phyloP scores from a whole-genome alignment of 2,888 invertebrate species.

The Balanococcus diminutus region DNA sequence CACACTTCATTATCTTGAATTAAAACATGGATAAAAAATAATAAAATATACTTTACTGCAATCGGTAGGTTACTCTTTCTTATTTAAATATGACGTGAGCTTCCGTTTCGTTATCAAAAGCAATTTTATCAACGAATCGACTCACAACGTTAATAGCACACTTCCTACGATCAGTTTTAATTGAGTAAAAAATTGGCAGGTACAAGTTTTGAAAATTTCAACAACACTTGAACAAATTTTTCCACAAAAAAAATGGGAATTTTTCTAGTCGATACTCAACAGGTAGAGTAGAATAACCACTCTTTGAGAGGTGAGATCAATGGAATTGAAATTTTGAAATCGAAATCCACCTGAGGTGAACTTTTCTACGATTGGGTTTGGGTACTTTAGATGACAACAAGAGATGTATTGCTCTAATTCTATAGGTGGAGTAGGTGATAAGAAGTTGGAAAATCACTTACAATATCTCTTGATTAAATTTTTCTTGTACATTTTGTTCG shows the following conservation, averaged over 20 bases:
- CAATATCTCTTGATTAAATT: constrained; percentile 91
- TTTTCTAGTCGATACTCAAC: not conserved
- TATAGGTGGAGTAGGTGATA: no score
- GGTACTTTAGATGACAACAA: no score
- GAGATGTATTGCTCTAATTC: no score
- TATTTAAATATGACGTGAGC: not conserved
- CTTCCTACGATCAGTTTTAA: not conserved
- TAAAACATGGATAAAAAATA: not conserved
- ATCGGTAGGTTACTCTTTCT: not conserved
- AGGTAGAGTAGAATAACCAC: not conserved
- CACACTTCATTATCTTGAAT: not conserved
- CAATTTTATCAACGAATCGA: not conserved
- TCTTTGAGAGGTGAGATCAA: no score
- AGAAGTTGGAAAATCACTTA: constrained; percentile 68
- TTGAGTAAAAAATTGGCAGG: not conserved
- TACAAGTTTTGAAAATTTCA: not conserved
- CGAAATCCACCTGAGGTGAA: no score
- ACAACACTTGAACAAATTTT: not conserved
- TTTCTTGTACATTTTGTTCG: constrained; percentile 79
- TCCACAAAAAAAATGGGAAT: not conserved
- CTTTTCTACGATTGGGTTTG: no score
- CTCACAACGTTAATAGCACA: not conserved
- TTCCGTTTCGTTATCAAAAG: not conserved
- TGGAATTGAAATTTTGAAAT: no score
- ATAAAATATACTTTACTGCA: not conserved